Percentiles rank a stretch among this genome's conserved stretches.
These are phyloP conservation scores for Chloroceryle inda DNA, from an alignment of 2,797 vertebrate genomes.

Conservation along the genomic window DNA sequence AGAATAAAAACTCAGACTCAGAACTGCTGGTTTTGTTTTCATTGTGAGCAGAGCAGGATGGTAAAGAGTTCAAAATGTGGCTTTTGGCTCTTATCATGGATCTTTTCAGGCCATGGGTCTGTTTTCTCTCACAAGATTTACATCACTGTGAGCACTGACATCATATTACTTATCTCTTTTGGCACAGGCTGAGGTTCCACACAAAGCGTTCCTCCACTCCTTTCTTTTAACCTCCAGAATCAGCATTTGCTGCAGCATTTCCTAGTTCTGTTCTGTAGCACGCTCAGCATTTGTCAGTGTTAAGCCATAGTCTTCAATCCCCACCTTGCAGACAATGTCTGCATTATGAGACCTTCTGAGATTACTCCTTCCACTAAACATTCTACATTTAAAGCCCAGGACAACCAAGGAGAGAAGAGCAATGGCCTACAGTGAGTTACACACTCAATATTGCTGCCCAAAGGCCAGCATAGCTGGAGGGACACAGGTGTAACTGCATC, in stretches of 20 bases:
- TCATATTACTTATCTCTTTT: background rate
- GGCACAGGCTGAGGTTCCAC: background rate
- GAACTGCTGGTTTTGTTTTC: background rate
- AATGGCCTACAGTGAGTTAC: background rate
- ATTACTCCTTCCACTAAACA: background rate
- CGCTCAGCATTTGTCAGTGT: background rate
- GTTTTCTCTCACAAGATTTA: background rate
- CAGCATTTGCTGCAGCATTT: background rate
- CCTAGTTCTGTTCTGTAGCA: background rate
- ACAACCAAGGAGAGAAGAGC: too few relatives aligned
- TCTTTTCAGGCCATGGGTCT: background rate
- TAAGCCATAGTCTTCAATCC: background rate
- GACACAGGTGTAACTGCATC: background rate
- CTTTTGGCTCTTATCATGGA: background rate
- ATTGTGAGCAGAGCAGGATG: background rate
- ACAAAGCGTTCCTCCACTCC: background rate
- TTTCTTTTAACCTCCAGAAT: background rate
- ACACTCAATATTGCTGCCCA: background rate
- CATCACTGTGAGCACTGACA: background rate
- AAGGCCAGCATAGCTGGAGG: background rate
- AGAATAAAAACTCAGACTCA: background rate
- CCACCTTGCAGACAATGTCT: background rate
- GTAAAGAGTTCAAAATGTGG: background rate
- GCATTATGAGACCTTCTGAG: background rate
- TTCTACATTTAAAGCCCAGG: too few relatives aligned